These are phyloP conservation scores for Varanus salvator DNA, from an alignment of 2,113 vertebrate genomes.

Conservation along the genomic window DNA sequence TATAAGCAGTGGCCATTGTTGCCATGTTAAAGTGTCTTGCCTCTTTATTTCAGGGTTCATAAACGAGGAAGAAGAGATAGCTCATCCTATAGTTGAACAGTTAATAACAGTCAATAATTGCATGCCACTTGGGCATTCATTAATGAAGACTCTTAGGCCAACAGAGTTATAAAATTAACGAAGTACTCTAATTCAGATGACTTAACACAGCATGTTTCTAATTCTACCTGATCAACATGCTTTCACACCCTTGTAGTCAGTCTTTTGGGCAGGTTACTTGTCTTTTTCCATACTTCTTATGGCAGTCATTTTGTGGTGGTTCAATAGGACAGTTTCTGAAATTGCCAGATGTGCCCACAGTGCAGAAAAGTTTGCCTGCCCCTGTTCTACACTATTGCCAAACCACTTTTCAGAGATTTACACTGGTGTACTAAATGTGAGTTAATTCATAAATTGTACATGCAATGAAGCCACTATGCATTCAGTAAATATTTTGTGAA, in stretches of 20 bases:
- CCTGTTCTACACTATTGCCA: not conserved
- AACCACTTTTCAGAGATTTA: not conserved
- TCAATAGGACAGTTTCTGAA: too few relatives aligned
- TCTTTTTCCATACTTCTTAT: too few relatives aligned
- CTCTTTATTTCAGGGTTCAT: not conserved
- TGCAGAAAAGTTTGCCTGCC: too few relatives aligned
- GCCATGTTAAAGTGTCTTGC: not conserved
- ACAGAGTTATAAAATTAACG: not conserved
- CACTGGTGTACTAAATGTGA: not conserved
- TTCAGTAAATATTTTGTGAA: slow-evolving; percentile 16
- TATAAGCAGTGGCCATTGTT: too few relatives aligned
- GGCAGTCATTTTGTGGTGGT: too few relatives aligned
- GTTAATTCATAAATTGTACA: not conserved
- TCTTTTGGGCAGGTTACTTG: too few relatives aligned
- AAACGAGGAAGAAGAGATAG: not conserved
- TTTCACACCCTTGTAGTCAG: too few relatives aligned
- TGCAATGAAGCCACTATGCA: not conserved
- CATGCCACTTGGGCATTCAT: not conserved
- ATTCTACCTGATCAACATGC: not conserved
- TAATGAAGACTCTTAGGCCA: not conserved
- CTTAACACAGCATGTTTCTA: not conserved
- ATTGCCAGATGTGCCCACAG: too few relatives aligned
- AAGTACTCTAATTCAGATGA: not conserved
- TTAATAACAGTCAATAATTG: not conserved
- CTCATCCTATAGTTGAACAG: not conserved